Percentiles rank a stretch among this genome's conserved stretches.
Evolutionary conservation across 1,140 invertebrate species (phyloP).

Genomic region (Elymnias hypermnestra): DNA sequence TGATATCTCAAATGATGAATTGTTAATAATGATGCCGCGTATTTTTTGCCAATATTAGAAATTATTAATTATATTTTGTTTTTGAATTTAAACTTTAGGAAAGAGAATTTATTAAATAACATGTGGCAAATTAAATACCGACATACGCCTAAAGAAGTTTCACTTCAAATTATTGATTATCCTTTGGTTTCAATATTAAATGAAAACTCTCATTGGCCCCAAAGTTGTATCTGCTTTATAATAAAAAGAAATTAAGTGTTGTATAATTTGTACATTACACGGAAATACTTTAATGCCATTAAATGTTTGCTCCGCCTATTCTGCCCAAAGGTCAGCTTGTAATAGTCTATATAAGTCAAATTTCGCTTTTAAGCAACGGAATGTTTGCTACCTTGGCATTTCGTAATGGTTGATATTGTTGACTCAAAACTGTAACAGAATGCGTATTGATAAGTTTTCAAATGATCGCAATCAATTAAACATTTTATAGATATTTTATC

Average conservation of each 20-base stretch:
- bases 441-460: slow-evolving; percentile 18
- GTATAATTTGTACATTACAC: slow-evolving; percentile 12
- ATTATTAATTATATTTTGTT: too few relatives aligned
- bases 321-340: slow-evolving; percentile 20
- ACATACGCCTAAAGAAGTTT: too few relatives aligned
- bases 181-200: too few relatives aligned
- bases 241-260: not conserved
- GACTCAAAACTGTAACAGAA: slow-evolving; percentile 29
- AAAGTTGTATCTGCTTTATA: too few relatives aligned
- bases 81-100: too few relatives aligned
- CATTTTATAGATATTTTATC: not conserved
- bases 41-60: too few relatives aligned
- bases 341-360: slow-evolving; percentile 18
- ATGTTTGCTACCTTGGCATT: slow-evolving; percentile 33
- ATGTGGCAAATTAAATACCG: too few relatives aligned
- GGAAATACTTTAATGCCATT: slow-evolving; percentile 7
- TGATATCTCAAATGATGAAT: too few relatives aligned
- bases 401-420: slow-evolving; percentile 32
- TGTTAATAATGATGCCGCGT: too few relatives aligned
- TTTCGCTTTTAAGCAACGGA: slow-evolving; percentile 15
- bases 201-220: too few relatives aligned
- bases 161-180: too few relatives aligned
- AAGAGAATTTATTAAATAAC: too few relatives aligned
- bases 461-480: slow-evolving; percentile 16
- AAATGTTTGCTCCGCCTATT: slow-evolving; percentile 13